Percentiles rank a stretch among this genome's conserved stretches.
phyloP scores from a whole-genome alignment of 2,797 vertebrate genomes.

The Acanthopagrus latus region DNA sequence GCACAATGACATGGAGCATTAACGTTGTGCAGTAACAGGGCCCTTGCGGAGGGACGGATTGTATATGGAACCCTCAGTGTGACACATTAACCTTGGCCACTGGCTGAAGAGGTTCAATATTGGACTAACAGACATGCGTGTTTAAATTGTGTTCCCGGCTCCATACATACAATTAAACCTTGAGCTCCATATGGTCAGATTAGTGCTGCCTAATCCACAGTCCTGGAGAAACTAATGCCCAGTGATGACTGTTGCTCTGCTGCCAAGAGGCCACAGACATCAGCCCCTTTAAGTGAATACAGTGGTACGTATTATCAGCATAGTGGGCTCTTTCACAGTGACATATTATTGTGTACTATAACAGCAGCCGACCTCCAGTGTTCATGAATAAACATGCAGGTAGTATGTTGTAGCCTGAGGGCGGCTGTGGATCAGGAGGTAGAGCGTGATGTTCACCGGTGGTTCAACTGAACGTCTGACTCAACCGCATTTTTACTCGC shows the following conservation, averaged over 20 bases:
- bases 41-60: constrained; percentile 53
- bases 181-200: constrained; percentile 6
- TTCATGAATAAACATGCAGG: background rate
- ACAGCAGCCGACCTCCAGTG: no score
- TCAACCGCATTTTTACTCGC: no score
- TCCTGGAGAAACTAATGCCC: constrained; percentile 14
- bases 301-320: background rate
- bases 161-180: constrained; percentile 9
- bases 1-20: constrained; percentile 71
- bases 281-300: background rate
- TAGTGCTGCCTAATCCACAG: background rate
- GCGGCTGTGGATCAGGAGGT: no score
- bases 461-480: no score
- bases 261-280: background rate
- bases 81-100: constrained; percentile 17
- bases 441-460: no score
- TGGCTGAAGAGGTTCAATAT: constrained; percentile 18
- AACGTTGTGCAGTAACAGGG: constrained; percentile 68
- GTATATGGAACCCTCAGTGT: constrained; percentile 33
- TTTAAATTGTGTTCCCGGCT: constrained; percentile 8
- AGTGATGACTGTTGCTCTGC: constrained; percentile 12
- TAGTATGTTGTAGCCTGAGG: background rate
- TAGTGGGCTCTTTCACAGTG: background rate
- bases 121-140: background rate
- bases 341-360: background rate